Evolutionary conservation across 2,797 vertebrate genomes (phyloP), one percentile per base, ranked within the genome.

Genomic region (Myioborus melanocephalus): DNA sequence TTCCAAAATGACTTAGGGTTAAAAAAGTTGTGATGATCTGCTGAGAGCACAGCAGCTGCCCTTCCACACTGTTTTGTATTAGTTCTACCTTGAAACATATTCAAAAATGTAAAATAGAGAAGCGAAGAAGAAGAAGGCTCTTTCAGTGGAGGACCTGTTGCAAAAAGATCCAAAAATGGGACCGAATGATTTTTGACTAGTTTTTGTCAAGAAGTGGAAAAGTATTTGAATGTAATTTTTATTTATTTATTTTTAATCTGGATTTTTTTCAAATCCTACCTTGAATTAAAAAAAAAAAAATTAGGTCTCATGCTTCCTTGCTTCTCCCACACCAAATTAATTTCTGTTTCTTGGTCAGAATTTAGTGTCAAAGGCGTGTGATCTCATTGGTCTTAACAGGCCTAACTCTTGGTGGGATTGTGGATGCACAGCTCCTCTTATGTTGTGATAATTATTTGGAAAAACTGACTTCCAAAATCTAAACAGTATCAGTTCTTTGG

Each of bases 251-350:
- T 12, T 6, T 35, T 35, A 27, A 5, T 43, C 19, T 47, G n/a
- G 3, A 35, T 44, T 2, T 37, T 76, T 69, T 61, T 59, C 6
- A 57, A 81, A 44, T 68, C 7, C 6, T 82, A 1, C 15, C 44
- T 71, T 53, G 24, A 86, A 66, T 34, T 46, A 6, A 80, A 78
- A n/a, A 35, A 39, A n/a, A 35, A 34, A 23, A 47, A 7, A 1
- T 0, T 1, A 12, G 10, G 8, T 50, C 22, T 76, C 1, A 2
- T 49, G 8, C 14, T 71, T 66, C 35, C 44, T 78, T 3, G 1
- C 16, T 59, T 78, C 4, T 73, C 34, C 32, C 23, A 41, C 20
- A 20, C 20, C 24, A 46, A 76, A 55, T 66, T 34, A 3, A 17
- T 57, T 61, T 21, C 19, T 15, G 5, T 50, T 84, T 64, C 49